Base-by-base conservation (phyloP, 1,140 invertebrate species). In the Philopotamus ludificatus region DNA sequence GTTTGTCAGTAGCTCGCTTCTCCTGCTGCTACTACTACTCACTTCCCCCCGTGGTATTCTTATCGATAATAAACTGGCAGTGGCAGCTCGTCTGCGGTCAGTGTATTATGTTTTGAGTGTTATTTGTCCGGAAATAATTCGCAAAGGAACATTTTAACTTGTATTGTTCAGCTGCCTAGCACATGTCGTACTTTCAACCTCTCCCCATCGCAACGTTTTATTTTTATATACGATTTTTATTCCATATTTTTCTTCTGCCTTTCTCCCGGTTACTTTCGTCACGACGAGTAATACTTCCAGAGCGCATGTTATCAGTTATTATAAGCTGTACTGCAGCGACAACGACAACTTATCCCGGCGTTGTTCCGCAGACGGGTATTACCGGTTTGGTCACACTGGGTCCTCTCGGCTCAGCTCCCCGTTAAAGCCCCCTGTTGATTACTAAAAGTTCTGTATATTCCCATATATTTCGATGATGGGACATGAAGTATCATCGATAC, bases 311-410 rank as follows among this genome's bases (percentile, higher is more conserved):
- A 8, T 8, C 34, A 41, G 34, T 41, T n/a, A 8, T n/a, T 41
- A 8, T 8, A 15, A 41, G 34, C n/a, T n/a, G n/a, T 23, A 21
- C 34, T 44, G 49, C 18, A 39, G 8, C 45, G 12, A 26, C 20
- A 44, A 23, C 15, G 22, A 9, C 54, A 41, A 57, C 39, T n/a
- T 57, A 16, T 50, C 34, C 49, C 41, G 42, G 51, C 50, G 10
- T 55, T 22, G 15, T 39, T 26, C 57, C 18, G 58, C 34, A 12
- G 54, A 63, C 66, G 60, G 42, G 66, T 67, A 63, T 58, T 63
- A 67, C 66, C 66, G 66, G 66, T 67, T 67, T 67, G 59, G 53
- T 53, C 44, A 60, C 65, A 54, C 54, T 34, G 50, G 51, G 20
- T n/a, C n/a, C 54, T 28, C 49, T 53, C 39, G 22, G 51, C 39